Evolutionary conservation across 1,140 invertebrate genomes (phyloP).

Genomic region (Drosophila serrata): DNA sequence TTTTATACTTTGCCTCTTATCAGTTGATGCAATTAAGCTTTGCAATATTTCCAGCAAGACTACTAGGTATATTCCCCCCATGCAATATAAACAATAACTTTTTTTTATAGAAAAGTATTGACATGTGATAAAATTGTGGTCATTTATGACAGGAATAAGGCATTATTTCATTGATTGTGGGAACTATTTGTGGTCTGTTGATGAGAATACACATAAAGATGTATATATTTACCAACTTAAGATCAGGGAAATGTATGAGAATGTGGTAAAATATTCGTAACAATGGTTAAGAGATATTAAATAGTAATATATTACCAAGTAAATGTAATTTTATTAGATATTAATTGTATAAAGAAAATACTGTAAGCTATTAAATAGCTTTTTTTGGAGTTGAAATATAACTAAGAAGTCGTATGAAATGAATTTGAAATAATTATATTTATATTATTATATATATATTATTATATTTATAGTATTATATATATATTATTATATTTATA

Average conservation of each 20-base stretch:
- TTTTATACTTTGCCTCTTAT: not conserved
- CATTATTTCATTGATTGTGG: not conserved
- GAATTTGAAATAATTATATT: too few species aligned
- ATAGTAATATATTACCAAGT: not conserved
- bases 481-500: too few species aligned
- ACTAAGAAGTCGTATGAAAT: too few species aligned
- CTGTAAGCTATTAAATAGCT: too few species aligned
- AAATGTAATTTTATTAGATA: not conserved
- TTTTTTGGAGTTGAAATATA: not conserved
- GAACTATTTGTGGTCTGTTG: not conserved
- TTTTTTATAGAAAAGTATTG: not conserved
- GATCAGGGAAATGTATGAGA: not conserved
- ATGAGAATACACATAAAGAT: not conserved
- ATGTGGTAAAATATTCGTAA: not conserved
- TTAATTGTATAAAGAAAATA: not conserved
- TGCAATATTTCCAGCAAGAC: not conserved
- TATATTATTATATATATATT: too few species aligned
- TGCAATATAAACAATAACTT: not conserved
- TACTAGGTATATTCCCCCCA: not conserved
- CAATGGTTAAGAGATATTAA: not conserved
- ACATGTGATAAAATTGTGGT: constrained; percentile 7
- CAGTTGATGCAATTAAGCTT: not conserved
- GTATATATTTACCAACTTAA: not conserved
- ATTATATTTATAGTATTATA: too few species aligned
- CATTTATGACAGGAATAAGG: not conserved